Conservation (phyloP, 2,888 invertebrate species). For the Terebella lapidaria region DNA sequence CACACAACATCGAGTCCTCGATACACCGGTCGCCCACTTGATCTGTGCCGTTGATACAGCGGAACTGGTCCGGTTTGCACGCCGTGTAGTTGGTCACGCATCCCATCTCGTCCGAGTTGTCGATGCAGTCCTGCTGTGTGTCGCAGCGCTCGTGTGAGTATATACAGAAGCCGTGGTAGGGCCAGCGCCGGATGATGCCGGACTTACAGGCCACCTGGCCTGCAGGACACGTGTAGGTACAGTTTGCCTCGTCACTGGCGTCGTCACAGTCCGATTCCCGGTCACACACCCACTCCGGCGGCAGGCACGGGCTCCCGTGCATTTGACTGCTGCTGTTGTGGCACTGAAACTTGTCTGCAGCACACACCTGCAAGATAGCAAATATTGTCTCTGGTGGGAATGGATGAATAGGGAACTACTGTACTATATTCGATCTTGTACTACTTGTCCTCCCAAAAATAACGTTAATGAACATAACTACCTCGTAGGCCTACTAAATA, state of each 20-base stretch:
- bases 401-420: no score
- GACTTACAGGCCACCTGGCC: conserved; percentile 1
- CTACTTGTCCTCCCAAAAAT: no score
- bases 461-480: no score
- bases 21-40: not conserved
- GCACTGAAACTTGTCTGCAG: not conserved
- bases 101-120: not conserved
- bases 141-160: conserved; percentile 7
- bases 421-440: no score
- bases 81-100: not conserved
- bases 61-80: conserved; percentile 15
- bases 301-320: not conserved
- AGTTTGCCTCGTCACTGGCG: conserved; percentile 16
- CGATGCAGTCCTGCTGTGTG: conserved; percentile 6
- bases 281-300: conserved; percentile 13
- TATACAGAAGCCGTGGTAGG: conserved; percentile 9
- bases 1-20: conserved; percentile 6
- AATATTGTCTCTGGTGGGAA: no score
- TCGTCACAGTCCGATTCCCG: conserved; percentile 14
- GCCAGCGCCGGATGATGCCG: conserved; percentile 10
- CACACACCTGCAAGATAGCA: no score
- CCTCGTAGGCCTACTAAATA: no score
- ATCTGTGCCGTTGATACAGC: conserved; percentile 5
- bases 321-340: not conserved
- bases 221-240: conserved; percentile 8